Evolutionary conservation across 2,888 invertebrate species (phyloP), one percentile per base, ranked within the genome.

Genomic region (Bombylius discolor): DNA sequence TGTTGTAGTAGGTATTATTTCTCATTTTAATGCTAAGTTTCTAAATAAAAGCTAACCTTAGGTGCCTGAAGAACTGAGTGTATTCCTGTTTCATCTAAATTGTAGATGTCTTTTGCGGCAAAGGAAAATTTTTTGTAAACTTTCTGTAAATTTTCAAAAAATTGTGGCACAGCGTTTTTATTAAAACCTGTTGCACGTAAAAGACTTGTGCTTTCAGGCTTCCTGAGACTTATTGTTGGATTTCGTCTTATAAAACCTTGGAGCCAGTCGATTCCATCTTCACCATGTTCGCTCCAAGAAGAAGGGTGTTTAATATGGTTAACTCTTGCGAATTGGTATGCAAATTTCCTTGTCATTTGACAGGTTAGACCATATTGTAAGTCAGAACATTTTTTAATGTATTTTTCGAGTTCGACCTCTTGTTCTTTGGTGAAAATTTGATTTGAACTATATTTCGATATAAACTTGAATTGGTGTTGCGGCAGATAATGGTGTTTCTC

Each of bases 11-110:
- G n/a, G n/a, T 23, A 23, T 23, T 23, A 2, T 23, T 23, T 23
- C 14, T 47, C 9, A 36, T 8, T 9, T 9, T 36, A 36, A 36
- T 36, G 36, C 2, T 23, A 36, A 8, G 4, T 36, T 36, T 36
- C 44, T 6, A 5, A 45, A n/a, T n/a, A 13, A 45, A 45, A 45
- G 47, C 13, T 12, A 32, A 59, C 52, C 47, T 57, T 57, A 6
- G 47, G 13, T 13, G 55, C 42, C 39, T 57, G 48, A 4, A 56
- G 51, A n/a, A 57, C 58, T 11, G 53, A 59, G 1, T 50, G 39
- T 11, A 57, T 44, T 32, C 58, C 57, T 34, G 60, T 60, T 46
- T 60, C 58, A 46, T 60, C 57, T 6, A 59, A 13, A 45, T 59
- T 56, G 12, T 42, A 59, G 31, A 58, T 55, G 13, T 33, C 42